Base-by-base conservation (phyloP, 2,888 invertebrate genomes). In the Ectemnius cavifrons region DNA sequence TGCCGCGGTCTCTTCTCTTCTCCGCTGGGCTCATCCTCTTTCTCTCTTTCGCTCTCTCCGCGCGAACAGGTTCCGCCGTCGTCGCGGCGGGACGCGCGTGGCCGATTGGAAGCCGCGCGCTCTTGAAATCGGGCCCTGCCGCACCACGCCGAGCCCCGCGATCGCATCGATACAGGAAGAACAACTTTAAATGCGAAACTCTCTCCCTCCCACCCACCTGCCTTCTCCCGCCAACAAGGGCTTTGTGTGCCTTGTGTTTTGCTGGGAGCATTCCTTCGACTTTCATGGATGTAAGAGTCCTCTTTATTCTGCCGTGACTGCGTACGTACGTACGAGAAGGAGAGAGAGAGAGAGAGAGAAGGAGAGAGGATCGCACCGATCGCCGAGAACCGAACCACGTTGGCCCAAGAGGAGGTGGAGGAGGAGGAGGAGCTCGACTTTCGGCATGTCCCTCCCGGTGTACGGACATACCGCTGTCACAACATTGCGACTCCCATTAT, bases 31-130 rank as follows among this genome's bases (percentile, higher is more conserved):
- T 37, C 37, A 11, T 11, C 11, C 37, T 6, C 37, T 6, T 11
- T 37, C 37, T 37, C 37, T 37, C 71, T 77, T 11, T 37, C 37
- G 52, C 14, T 52, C 52, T 52, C n/a, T 77, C 72, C 79, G 70
- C 71, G 76, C 79, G 79, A 85, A 85, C 85, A 85, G 85, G 84
- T 87, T 87, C 73, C 71, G 73, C 72, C 63, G 37, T 37, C 37
- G 37, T 11, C 82, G 37, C 37, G 37, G 37, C 37, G 11, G 37
- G 37, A 37, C 37, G 37, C 37, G 82, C 80, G 82, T 83, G 82
- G 82, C 82, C 79, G 81, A 77, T 81, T 64, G 80, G 71, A 62
- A 80, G 69, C 63, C 71, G 63, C 27, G 73, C 57, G 45, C 71
- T 52, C 52, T 52, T 71, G 75, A 78, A 79, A 74, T 71, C 52